These are phyloP conservation scores for Drosophila ananassae DNA, from an alignment of 1,140 invertebrate genomes.

Conservation along the genomic window DNA sequence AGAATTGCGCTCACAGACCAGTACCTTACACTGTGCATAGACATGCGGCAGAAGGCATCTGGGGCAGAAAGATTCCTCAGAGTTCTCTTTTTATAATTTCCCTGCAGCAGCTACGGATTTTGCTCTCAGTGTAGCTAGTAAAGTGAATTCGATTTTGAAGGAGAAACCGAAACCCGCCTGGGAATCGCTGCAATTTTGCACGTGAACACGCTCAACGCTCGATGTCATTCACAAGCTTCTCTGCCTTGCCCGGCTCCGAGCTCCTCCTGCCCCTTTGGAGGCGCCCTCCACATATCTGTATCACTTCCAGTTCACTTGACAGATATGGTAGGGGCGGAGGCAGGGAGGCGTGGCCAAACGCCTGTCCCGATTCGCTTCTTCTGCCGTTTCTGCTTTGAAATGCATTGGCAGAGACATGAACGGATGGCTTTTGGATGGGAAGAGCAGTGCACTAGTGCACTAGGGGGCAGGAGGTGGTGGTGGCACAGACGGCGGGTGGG, in stretches of 20 bases:
- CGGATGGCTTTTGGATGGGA: constrained; percentile 12
- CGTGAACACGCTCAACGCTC: constrained; percentile 74
- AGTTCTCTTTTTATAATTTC: neutral
- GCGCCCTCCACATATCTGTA: constrained; percentile 40
- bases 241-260: neutral
- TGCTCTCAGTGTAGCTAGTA: constrained; percentile 10
- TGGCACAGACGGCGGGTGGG: neutral
- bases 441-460: neutral
- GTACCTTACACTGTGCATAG: constrained; percentile 5
- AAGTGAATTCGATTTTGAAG: constrained; percentile 61
- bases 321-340: constrained; percentile 50
- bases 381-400: constrained; percentile 46
- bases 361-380: constrained; percentile 45
- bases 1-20: constrained; percentile 50
- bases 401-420: constrained; percentile 46
- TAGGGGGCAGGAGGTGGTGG: neutral
- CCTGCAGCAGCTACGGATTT: neutral
- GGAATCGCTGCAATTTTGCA: constrained; percentile 81
- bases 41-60: too few species aligned
- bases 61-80: neutral
- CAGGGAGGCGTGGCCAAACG: constrained; percentile 33
- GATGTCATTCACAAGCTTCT: constrained; percentile 2
- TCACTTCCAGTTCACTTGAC: constrained; percentile 81
- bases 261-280: neutral
- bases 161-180: constrained; percentile 47